These are phyloP conservation scores for Rhopalosiphum padi DNA, from an alignment of 1,140 invertebrate species.

Conservation along the genomic window DNA sequence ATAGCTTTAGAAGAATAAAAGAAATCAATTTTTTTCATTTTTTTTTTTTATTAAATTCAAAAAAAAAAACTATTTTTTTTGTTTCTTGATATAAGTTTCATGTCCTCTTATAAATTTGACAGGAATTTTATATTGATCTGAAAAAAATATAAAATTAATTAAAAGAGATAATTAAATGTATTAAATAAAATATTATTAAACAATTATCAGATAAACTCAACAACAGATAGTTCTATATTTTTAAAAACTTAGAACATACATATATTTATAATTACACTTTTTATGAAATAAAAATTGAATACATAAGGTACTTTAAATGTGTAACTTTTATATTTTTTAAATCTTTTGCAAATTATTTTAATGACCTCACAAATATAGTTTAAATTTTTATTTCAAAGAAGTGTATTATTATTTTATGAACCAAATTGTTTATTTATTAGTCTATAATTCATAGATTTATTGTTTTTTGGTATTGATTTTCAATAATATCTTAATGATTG, in stretches of 20 bases:
- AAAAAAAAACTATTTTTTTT: constrained; percentile 60
- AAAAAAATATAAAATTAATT: constrained; percentile 59
- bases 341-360: no score
- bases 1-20: neutral
- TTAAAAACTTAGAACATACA: neutral
- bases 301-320: no score
- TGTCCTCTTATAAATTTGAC: constrained; percentile 72
- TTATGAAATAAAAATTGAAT: neutral
- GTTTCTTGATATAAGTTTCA: constrained; percentile 72
- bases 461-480: neutral
- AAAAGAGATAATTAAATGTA: neutral
- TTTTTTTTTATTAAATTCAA: neutral
- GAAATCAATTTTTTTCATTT: neutral
- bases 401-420: neutral
- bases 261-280: neutral
- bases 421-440: neutral
- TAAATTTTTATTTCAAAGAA: neutral
- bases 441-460: neutral
- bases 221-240: neutral
- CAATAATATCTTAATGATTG: no score
- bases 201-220: neutral
- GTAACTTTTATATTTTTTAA: neutral
- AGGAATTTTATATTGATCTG: constrained; percentile 73
- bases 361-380: neutral
- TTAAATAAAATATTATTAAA: neutral